Base-by-base conservation (phyloP, 1,140 invertebrate genomes). In the Scaptomyza montana region DNA sequence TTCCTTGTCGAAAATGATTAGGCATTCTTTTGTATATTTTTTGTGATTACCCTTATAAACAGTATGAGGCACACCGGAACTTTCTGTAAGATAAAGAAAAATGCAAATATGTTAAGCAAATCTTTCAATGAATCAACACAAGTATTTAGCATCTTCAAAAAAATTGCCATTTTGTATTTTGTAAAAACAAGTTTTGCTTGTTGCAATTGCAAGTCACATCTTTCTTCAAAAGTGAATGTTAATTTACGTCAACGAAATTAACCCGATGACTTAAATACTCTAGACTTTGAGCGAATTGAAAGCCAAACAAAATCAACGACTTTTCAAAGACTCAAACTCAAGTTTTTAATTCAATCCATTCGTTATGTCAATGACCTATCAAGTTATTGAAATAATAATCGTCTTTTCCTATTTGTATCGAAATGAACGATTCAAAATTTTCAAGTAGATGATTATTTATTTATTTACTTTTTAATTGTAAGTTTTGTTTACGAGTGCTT, bases 21-120 rank as follows among this genome's bases (percentile, higher is more conserved):
- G 97, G 93, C 98, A 99, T 93, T 99, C 98, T 93, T 98, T 95
- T 97, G 95, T 94, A 92, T 97, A 97, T 45, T 97, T 96, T 89
- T 96, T 94, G 90, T 98, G 96, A 85, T 97, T 97, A 49, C 98
- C 98, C 93, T 98, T 98, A 92, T 98, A 99, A 56, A 99, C 96
- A 69, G 97, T 98, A 78, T 98, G 96, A 57, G 96, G 94, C 39
- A 96, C 95, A 36, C 97, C 97, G 71, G 97, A 95, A 67, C 97
- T 96, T 82, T 89, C 90, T 92, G 81, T 1, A 90, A 72, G 5
- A 16, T 49, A 49, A 55, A 21, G 2, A 51, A 30, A 6, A n/a
- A n/a, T n/a, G n/a, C 12, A 51, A n/a, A 43, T 43, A n/a, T 28
- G 3, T 50, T 28, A 30, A 13, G 50, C 50, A 41, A 45, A 33